These are phyloP conservation scores for Dendropsophus ebraccatus DNA, from an alignment of 2,113 vertebrate genomes.

Conservation along the genomic window DNA sequence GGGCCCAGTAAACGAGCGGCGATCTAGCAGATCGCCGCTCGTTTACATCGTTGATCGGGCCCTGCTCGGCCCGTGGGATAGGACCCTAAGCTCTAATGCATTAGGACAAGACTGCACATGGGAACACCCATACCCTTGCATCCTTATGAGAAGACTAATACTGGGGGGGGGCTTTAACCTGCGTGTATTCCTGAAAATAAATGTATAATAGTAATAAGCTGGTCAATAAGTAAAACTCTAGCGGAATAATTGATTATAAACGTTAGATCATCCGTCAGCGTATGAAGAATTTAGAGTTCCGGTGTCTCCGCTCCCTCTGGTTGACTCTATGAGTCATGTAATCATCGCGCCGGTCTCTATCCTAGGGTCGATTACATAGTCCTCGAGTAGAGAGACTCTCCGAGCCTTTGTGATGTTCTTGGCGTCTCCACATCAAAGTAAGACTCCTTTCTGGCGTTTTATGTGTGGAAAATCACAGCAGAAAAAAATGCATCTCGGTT, in stretches of 20 bases:
- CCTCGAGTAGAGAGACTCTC: not conserved
- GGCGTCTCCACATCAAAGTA: constrained; percentile 23
- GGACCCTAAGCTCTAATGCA: too few relatives aligned
- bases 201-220: not conserved
- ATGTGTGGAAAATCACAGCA: constrained; percentile 14
- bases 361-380: not conserved
- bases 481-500: constrained; percentile 1
- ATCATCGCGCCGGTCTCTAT: not conserved
- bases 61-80: too few relatives aligned
- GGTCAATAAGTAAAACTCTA: not conserved
- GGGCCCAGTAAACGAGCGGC: too few relatives aligned
- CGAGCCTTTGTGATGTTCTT: not conserved
- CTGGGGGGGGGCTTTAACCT: too few relatives aligned
- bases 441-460: not conserved
- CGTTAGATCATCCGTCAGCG: not conserved
- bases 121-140: too few relatives aligned
- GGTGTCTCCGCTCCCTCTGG: not conserved
- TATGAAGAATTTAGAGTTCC: too few relatives aligned
- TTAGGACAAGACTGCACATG: too few relatives aligned
- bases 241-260: not conserved
- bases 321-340: not conserved
- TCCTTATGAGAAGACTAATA: too few relatives aligned
- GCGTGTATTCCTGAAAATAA: too few relatives aligned
- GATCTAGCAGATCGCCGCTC: too few relatives aligned
- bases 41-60: too few relatives aligned